Conservation (phyloP, 2,797 vertebrate genomes). For the Xiphophorus birchmanni region DNA sequence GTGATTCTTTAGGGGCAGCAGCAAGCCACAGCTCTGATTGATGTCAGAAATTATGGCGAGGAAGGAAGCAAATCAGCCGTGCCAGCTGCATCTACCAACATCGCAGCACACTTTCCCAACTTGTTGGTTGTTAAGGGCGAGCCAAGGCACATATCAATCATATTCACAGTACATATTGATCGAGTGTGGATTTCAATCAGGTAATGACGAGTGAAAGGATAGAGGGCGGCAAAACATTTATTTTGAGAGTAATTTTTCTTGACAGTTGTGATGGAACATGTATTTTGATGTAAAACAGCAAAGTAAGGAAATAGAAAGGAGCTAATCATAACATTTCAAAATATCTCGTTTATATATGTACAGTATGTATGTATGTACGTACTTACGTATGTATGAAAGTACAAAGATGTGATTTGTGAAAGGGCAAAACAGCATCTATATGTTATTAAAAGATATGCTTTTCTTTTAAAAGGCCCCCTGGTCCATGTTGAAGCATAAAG, state of each 20-base stretch:
- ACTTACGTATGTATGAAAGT: too few species aligned
- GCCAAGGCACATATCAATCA: slow-evolving; percentile 39
- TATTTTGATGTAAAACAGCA: slow-evolving; percentile 6
- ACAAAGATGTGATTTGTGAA: neutral
- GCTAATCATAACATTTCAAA: neutral
- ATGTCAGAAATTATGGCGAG: slow-evolving; percentile 46
- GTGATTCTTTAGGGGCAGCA: slow-evolving; percentile 26
- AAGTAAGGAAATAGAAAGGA: slow-evolving; percentile 11
- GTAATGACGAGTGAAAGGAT: slow-evolving; percentile 49
- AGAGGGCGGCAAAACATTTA: slow-evolving; percentile 7
- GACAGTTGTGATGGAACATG: neutral
- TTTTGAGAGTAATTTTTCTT: slow-evolving; percentile 22
- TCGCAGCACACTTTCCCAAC: slow-evolving; percentile 13
- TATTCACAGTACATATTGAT: slow-evolving; percentile 40
- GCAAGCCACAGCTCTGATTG: slow-evolving; percentile 32
- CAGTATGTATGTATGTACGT: neutral
- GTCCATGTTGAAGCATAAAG: slow-evolving; percentile 23
- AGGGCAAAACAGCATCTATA: neutral
- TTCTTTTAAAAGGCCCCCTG: neutral
- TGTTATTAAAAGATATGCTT: neutral
- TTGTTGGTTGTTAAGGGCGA: slow-evolving; percentile 29
- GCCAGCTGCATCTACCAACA: slow-evolving; percentile 1
- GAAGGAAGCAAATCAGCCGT: slow-evolving; percentile 22
- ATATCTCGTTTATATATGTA: neutral
- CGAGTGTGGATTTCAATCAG: slow-evolving; percentile 23